Percentiles rank a stretch among this genome's conserved stretches.
Evolutionary conservation across 2,797 vertebrate genomes (phyloP).

Genomic region (Anomalospiza imberbis): DNA sequence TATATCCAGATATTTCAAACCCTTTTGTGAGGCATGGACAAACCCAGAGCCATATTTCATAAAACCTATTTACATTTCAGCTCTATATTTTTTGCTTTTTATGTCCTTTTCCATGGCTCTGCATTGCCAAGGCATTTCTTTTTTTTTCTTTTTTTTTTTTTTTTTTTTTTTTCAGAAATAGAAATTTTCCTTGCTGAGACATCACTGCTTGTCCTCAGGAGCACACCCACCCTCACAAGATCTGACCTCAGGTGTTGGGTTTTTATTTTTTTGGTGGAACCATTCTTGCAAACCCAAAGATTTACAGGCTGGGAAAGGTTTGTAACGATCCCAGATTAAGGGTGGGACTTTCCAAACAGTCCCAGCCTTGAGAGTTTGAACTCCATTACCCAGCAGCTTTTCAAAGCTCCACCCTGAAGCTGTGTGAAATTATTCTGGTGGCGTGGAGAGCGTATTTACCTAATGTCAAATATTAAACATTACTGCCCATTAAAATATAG

Average conservation of each 20-base stretch:
- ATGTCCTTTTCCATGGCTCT: conserved; percentile 56
- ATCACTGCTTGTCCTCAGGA: conserved; percentile 54
- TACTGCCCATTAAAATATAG: conserved; percentile 57
- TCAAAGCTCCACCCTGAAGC: conserved; percentile 51
- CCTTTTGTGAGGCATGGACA: conserved; percentile 44
- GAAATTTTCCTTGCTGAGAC: conserved; percentile 35
- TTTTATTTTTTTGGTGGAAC: conserved; percentile 2
- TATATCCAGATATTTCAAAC: conserved; percentile 63
- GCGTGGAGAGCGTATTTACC: conserved; percentile 48
- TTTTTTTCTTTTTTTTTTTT: not conserved
- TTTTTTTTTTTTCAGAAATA: not conserved
- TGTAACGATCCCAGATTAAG: conserved; percentile 29
- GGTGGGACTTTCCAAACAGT: conserved; percentile 56
- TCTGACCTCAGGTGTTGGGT: conserved; percentile 37
- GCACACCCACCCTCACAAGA: not conserved
- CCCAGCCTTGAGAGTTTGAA: conserved; percentile 37
- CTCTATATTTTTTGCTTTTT: not conserved
- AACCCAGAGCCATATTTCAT: conserved; percentile 53
- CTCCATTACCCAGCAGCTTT: conserved; percentile 59
- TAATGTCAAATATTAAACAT: conserved; percentile 58
- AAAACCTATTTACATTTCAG: conserved; percentile 60
- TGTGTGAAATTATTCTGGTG: conserved; percentile 45
- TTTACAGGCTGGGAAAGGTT: conserved; percentile 61
- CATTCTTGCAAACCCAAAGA: conserved; percentile 46
- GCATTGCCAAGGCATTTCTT: not conserved